These are phyloP conservation scores for Alentia gelatinosa DNA, from an alignment of 2,888 invertebrate species.

Conservation along the genomic window DNA sequence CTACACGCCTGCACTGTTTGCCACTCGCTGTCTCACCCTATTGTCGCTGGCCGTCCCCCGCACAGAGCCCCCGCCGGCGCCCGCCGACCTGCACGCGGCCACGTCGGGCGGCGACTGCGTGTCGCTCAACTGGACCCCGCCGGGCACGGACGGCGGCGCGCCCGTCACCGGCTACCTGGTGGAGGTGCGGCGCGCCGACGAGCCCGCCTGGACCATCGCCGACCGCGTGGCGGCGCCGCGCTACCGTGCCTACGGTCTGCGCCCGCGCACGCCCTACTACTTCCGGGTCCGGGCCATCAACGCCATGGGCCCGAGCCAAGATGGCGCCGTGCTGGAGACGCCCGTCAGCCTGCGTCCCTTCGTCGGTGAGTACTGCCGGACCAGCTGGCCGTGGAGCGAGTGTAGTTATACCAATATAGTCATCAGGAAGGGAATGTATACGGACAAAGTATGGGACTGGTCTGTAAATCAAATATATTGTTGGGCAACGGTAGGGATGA, in stretches of 20 bases:
- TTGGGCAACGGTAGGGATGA: too few relatives aligned
- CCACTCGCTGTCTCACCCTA: background rate
- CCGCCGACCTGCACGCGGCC: conserved; percentile 56
- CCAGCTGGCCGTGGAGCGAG: too few relatives aligned
- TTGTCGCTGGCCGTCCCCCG: background rate
- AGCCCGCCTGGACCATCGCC: background rate
- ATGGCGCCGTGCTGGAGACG: conserved; percentile 87
- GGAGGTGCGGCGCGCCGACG: conserved; percentile 36
- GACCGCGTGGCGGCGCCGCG: conserved; percentile 34
- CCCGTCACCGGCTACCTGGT: conserved; percentile 53
- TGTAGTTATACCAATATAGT: too few relatives aligned
- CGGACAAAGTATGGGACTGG: too few relatives aligned
- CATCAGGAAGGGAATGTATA: too few relatives aligned
- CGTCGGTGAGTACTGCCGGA: background rate
- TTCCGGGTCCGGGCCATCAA: conserved; percentile 93
- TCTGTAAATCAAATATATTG: too few relatives aligned
- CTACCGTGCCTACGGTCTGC: conserved; percentile 39
- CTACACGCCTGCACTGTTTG: too few relatives aligned
- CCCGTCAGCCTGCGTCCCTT: conserved; percentile 82
- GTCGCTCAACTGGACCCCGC: conserved; percentile 54
- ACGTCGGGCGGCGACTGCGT: background rate
- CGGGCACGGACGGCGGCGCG: conserved; percentile 44
- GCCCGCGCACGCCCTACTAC: conserved; percentile 83
- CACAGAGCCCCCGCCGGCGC: conserved; percentile 56
- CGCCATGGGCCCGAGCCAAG: conserved; percentile 85